phyloP scores from a whole-genome alignment of 2,888 invertebrate species.

The Crossocerus cetratus region DNA sequence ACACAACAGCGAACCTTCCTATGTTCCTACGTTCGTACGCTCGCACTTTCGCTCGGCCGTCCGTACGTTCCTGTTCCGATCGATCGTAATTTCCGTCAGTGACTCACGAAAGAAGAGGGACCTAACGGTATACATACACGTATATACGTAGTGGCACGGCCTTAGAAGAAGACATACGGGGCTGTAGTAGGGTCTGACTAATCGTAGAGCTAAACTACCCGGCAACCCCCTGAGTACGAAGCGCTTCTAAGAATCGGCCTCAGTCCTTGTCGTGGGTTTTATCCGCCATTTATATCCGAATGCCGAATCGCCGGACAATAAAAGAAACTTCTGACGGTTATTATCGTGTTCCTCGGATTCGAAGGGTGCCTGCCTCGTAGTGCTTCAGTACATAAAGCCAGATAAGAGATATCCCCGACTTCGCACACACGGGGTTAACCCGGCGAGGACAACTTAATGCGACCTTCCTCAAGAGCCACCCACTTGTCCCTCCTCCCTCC shows the following conservation, averaged over 20 bases:
- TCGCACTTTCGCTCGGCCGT: slow-evolving; percentile 31
- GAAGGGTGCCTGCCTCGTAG: not conserved
- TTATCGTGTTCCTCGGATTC: slow-evolving; percentile 32
- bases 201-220: slow-evolving; percentile 57
- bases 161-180: slow-evolving; percentile 38
- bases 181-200: slow-evolving; percentile 54
- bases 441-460: slow-evolving; percentile 2
- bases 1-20: slow-evolving; percentile 37
- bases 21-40: slow-evolving; percentile 38
- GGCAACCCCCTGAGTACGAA: slow-evolving; percentile 42
- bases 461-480: slow-evolving; percentile 1
- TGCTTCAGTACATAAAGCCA: slow-evolving; percentile 3
- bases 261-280: slow-evolving; percentile 39
- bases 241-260: slow-evolving; percentile 51
- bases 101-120: slow-evolving; percentile 61
- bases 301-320: slow-evolving; percentile 37
- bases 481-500: not conserved
- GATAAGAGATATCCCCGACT: slow-evolving; percentile 2
- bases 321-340: slow-evolving; percentile 41
- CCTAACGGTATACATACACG: slow-evolving; percentile 10
- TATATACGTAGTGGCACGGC: slow-evolving; percentile 19
- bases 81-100: slow-evolving; percentile 73
- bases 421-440: slow-evolving; percentile 1
- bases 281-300: slow-evolving; percentile 48
- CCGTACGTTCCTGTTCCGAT: slow-evolving; percentile 56